Evolutionary conservation across 2,797 vertebrate genomes (phyloP).

Genomic region (Falco novaeseelandiae): DNA sequence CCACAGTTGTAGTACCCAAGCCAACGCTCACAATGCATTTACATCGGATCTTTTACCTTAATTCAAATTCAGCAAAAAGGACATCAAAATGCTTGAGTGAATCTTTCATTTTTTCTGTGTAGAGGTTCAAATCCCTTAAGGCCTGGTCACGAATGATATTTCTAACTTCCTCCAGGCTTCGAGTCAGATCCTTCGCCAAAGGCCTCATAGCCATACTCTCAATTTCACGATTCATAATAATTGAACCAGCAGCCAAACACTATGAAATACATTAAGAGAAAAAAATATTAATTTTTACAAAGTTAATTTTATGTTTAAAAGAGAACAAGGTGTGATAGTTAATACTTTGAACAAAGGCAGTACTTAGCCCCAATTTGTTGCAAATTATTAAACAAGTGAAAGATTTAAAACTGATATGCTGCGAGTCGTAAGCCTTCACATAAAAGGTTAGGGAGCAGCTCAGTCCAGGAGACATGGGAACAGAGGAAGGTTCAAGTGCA

Average conservation of each 20-base stretch:
- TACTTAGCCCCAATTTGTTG: neutral
- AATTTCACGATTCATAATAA: slow-evolving; percentile 99
- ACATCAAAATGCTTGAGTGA: slow-evolving; percentile 91
- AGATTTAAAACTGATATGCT: neutral
- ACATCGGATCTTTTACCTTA: slow-evolving; percentile 82
- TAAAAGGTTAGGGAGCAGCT: neutral
- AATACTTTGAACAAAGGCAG: neutral
- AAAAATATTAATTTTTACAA: neutral
- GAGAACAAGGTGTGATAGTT: neutral
- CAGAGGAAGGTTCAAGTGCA: accelerated
- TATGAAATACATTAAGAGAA: slow-evolving; percentile 41
- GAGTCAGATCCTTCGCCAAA: slow-evolving; percentile 93
- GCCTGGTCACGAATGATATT: slow-evolving; percentile 95
- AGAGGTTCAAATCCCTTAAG: slow-evolving; percentile 92
- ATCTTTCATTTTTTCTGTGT: slow-evolving; percentile 94
- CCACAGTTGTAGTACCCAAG: neutral
- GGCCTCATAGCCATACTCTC: slow-evolving; percentile 98
- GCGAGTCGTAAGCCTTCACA: neutral
- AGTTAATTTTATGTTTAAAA: neutral
- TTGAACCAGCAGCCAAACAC: slow-evolving; percentile 97
- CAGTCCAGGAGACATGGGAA: neutral
- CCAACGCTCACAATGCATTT: neutral
- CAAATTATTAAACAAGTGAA: neutral
- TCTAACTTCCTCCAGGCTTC: slow-evolving; percentile 93
- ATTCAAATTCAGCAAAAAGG: slow-evolving; percentile 97